These are phyloP conservation scores for Ornithoptera priamus DNA, from an alignment of 2,888 invertebrate species.

Conservation along the genomic window DNA sequence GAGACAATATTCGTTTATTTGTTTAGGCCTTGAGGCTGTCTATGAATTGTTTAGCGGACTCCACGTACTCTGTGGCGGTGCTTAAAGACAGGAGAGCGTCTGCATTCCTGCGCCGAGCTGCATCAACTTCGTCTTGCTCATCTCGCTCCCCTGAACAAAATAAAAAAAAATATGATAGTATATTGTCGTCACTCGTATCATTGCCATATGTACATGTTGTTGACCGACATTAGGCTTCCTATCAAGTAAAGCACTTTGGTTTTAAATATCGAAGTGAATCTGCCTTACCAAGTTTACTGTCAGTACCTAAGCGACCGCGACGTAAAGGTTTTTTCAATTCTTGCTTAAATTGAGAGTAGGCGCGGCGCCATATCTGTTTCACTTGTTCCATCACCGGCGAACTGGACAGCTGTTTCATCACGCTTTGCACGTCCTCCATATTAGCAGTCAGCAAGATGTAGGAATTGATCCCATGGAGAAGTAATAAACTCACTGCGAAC, in stretches of 20 bases:
- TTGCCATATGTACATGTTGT: too few relatives aligned
- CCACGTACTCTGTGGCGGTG: slow-evolving; percentile 44
- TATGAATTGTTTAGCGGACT: slow-evolving; percentile 44
- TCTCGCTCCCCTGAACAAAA: not conserved
- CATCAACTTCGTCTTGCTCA: not conserved
- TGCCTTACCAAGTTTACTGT: slow-evolving; percentile 11
- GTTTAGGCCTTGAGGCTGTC: slow-evolving; percentile 29
- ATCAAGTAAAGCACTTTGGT: too few relatives aligned
- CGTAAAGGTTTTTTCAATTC: slow-evolving; percentile 33
- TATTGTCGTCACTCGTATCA: too few relatives aligned
- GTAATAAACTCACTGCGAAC: slow-evolving; percentile 31
- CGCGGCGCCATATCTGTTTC: slow-evolving; percentile 48
- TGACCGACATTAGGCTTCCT: too few relatives aligned
- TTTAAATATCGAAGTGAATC: too few relatives aligned
- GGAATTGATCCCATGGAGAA: slow-evolving; percentile 40
- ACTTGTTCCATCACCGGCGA: slow-evolving; percentile 50
- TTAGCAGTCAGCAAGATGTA: slow-evolving; percentile 64
- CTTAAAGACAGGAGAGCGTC: slow-evolving; percentile 38
- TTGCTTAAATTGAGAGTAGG: slow-evolving; percentile 46
- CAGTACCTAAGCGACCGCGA: slow-evolving; percentile 18
- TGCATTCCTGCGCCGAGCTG: slow-evolving; percentile 28
- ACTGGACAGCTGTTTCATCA: slow-evolving; percentile 49
- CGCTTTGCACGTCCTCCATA: slow-evolving; percentile 55
- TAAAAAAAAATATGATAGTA: too few relatives aligned
- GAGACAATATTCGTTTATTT: not conserved